phyloP scores from a whole-genome alignment of 2,797 vertebrate species.

The Poliocrania exsul region DNA sequence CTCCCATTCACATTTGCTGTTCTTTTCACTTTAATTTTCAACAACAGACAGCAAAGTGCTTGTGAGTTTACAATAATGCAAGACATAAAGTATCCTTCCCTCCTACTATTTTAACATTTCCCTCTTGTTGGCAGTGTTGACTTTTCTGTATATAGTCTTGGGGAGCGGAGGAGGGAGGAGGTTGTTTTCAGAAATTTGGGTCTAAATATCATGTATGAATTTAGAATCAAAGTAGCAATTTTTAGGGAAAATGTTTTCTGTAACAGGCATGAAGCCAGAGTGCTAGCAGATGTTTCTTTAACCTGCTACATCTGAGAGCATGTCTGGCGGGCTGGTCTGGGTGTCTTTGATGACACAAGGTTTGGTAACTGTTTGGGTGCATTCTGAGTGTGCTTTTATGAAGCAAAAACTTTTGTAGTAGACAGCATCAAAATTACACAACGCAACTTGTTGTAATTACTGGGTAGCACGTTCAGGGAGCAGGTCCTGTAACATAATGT shows the following conservation, averaged over 20 bases:
- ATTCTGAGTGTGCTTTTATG: not conserved
- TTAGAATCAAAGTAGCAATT: not conserved
- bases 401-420: not conserved
- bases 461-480: not conserved
- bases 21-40: not conserved
- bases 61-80: not conserved
- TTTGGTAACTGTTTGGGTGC: not conserved
- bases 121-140: not conserved
- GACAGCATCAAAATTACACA: not conserved
- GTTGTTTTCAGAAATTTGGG: not conserved
- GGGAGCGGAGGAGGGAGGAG: not conserved
- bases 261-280: not conserved
- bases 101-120: not conserved
- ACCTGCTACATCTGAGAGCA: not conserved
- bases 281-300: not conserved
- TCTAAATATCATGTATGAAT: not conserved
- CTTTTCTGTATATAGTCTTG: not conserved
- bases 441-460: not conserved
- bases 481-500: not conserved
- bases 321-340: fast-evolving
- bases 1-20: not conserved
- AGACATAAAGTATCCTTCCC: not conserved
- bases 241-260: not conserved
- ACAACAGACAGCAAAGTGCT: not conserved
- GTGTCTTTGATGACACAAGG: not conserved